Evolutionary conservation across 1,140 invertebrate species (phyloP).

Genomic region (Philopotamus ludificatus): DNA sequence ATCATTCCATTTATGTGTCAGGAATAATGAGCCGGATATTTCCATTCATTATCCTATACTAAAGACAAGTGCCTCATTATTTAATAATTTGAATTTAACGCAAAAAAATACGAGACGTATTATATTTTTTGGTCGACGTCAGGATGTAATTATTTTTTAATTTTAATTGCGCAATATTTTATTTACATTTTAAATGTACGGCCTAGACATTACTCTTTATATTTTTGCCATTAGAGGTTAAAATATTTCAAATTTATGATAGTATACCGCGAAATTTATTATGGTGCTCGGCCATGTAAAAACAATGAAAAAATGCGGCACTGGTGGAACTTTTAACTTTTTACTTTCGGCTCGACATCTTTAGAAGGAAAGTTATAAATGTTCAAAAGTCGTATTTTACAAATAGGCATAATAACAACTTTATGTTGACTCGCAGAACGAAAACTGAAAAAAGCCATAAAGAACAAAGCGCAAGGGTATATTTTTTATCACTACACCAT

Average conservation of each 20-base stretch:
- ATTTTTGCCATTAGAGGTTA: neutral
- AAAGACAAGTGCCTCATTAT: no score
- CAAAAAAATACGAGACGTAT: no score
- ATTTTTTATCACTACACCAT: no score
- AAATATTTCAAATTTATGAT: slow-evolving; percentile 21
- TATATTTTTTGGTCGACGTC: no score
- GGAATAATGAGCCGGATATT: no score
- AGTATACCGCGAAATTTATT: slow-evolving; percentile 15
- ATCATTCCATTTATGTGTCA: no score
- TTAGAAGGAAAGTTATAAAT: slow-evolving; percentile 23
- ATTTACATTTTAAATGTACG: no score
- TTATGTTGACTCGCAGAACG: neutral
- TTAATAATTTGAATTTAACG: no score
- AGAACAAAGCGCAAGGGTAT: neutral
- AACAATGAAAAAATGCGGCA: slow-evolving; percentile 15
- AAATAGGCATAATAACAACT: slow-evolving; percentile 22
- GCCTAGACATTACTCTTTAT: neutral
- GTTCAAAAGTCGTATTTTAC: slow-evolving; percentile 26
- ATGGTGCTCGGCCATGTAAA: neutral
- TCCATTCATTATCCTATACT: no score
- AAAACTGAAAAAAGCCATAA: neutral
- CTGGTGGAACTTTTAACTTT: slow-evolving; percentile 16
- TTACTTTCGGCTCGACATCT: neutral
- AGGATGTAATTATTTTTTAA: no score
- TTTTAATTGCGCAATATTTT: no score